Evolutionary conservation across 1,140 invertebrate species (phyloP).

Genomic region (Oscheius sp.): DNA sequence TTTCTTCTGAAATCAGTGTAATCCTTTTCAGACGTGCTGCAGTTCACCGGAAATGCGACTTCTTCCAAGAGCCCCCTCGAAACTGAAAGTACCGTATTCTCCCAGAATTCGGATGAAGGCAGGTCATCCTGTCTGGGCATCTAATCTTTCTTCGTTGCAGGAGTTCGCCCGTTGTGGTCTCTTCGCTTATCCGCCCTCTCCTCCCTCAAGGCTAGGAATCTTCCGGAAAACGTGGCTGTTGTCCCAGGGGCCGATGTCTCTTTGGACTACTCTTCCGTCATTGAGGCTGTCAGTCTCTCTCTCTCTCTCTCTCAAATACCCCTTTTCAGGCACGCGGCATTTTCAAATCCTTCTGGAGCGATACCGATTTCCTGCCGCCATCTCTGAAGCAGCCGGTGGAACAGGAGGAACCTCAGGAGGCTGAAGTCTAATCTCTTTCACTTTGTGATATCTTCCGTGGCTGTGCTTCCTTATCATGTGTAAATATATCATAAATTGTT

Average conservation of each 20-base stretch:
- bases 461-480: too few species aligned
- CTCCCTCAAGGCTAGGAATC: not conserved
- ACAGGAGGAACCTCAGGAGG: not conserved
- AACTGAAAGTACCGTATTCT: not conserved
- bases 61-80: not conserved
- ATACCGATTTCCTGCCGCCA: slow-evolving; percentile 23
- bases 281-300: not conserved
- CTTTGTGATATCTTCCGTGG: too few species aligned
- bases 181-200: slow-evolving; percentile 2
- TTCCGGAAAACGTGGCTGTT: slow-evolving; percentile 20
- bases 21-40: slow-evolving; percentile 31
- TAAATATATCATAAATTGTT: too few species aligned
- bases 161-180: slow-evolving; percentile 1
- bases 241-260: slow-evolving; percentile 20
- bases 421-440: too few species aligned
- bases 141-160: too few species aligned
- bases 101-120: too few species aligned
- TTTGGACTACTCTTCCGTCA: slow-evolving; percentile 16
- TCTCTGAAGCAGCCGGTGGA: slow-evolving; percentile 2
- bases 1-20: slow-evolving; percentile 43
- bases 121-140: too few species aligned
- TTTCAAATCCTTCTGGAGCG: slow-evolving; percentile 13
- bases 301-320: not conserved
- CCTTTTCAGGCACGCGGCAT: slow-evolving; percentile 7
- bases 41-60: slow-evolving; percentile 18